A percentile compares a stretch with the other conserved stretches of the same genome.
phyloP scores from a whole-genome alignment of 2,113 vertebrate genomes.

The Psittacula cyanocephala region DNA sequence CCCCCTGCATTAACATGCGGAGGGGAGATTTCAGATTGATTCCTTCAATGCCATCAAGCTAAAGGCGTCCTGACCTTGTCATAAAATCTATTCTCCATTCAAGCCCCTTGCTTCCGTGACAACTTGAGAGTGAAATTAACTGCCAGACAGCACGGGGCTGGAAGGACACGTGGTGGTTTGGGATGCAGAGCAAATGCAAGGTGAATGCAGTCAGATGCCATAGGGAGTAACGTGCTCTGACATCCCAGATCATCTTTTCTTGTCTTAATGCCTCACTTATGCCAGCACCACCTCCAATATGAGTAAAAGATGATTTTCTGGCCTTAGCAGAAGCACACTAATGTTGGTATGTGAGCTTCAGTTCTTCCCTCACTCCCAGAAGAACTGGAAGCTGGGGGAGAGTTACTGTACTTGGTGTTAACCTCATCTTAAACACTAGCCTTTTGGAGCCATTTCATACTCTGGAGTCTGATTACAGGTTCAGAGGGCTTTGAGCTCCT shows the following conservation, averaged over 20 bases:
- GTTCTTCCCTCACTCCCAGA: neutral
- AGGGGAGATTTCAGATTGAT: neutral
- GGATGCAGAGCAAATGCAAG: neutral
- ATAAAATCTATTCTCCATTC: neutral
- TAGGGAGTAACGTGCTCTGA: neutral
- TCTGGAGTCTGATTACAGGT: neutral
- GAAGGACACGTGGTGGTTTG: rapidly evolving
- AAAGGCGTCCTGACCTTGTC: neutral
- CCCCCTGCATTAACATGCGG: neutral
- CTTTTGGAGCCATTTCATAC: neutral
- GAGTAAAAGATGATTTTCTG: neutral
- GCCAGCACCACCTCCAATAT: neutral
- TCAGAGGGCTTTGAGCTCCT: neutral
- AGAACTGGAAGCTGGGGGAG: neutral
- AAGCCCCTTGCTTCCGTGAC: neutral
- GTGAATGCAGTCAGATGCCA: neutral
- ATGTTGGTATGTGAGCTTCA: rapidly evolving
- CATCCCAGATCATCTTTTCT: neutral
- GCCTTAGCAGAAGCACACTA: neutral
- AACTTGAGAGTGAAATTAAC: neutral
- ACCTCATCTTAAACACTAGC: neutral
- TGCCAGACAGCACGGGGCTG: rapidly evolving
- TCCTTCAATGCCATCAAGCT: neutral
- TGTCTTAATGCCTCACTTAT: neutral
- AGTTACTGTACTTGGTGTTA: neutral